phyloP scores from a whole-genome alignment of 2,888 invertebrate species.

The Lithophane socia region DNA sequence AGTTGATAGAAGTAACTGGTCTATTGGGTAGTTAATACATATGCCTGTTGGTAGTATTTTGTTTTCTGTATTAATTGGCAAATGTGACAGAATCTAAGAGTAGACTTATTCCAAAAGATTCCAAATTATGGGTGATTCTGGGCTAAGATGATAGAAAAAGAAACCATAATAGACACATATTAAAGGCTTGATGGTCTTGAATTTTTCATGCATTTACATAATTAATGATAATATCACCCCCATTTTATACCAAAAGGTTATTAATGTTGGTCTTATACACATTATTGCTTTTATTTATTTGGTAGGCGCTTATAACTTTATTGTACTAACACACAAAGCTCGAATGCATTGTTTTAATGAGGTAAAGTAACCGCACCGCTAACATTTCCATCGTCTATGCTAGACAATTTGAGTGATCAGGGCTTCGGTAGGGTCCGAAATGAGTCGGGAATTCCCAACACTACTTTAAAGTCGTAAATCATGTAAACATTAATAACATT shows the following conservation, averaged over 20 bases:
- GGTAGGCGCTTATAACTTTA: slow-evolving; percentile 23
- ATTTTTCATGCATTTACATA: background rate
- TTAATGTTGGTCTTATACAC: background rate
- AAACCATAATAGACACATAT: background rate
- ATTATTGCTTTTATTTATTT: slow-evolving; percentile 31
- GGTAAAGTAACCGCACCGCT: background rate
- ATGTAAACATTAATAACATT: background rate
- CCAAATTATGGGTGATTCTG: background rate
- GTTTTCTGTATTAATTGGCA: background rate
- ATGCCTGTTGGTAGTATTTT: background rate
- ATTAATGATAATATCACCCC: background rate
- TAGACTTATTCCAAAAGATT: background rate
- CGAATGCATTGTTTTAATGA: background rate
- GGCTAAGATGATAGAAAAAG: background rate
- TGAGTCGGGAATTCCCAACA: background rate
- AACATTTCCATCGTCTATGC: background rate
- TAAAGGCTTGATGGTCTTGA: background rate
- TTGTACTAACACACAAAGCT: background rate
- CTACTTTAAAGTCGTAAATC: background rate
- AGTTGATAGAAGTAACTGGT: background rate
- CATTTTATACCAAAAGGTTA: background rate
- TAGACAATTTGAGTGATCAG: background rate
- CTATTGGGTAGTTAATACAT: background rate
- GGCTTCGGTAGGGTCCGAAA: background rate
- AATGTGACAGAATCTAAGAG: background rate